phyloP scores from a whole-genome alignment of 1,140 invertebrate species.

The Euwallacea similis region DNA sequence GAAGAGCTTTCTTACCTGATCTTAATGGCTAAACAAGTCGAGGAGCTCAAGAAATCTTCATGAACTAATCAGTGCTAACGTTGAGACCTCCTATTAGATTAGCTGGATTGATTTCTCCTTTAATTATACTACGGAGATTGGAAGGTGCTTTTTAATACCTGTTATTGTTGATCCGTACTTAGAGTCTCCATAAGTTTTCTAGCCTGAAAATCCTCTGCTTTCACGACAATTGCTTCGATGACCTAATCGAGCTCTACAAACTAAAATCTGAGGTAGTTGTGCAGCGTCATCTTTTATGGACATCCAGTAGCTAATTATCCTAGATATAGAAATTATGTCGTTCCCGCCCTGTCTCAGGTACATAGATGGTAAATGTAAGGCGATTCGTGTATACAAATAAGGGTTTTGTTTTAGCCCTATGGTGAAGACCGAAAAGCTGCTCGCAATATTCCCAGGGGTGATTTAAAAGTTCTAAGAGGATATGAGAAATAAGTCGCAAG shows the following conservation, averaged over 20 bases:
- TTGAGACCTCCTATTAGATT: constrained; percentile 54
- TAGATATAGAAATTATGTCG: constrained; percentile 55
- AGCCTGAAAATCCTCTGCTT: constrained; percentile 55
- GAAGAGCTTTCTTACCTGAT: constrained; percentile 55
- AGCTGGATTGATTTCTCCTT: constrained; percentile 61
- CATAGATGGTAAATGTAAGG: not conserved
- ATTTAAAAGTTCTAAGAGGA: constrained; percentile 40
- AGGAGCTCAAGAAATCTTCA: constrained; percentile 52
- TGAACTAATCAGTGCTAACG: constrained; percentile 49
- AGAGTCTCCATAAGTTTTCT: constrained; percentile 39
- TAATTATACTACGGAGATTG: constrained; percentile 57
- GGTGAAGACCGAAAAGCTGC: constrained; percentile 43
- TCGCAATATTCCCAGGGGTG: constrained; percentile 40
- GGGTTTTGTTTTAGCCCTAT: constrained; percentile 59
- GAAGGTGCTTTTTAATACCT: constrained; percentile 28
- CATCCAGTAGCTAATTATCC: constrained; percentile 57
- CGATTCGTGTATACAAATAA: constrained; percentile 50
- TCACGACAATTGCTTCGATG: constrained; percentile 58
- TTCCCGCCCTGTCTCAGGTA: constrained; percentile 57
- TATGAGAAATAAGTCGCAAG: constrained; percentile 1
- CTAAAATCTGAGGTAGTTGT: constrained; percentile 54
- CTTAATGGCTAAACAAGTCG: constrained; percentile 59
- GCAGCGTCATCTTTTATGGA: constrained; percentile 59
- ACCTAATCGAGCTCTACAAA: constrained; percentile 53
- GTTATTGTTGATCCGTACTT: not conserved